Conservation (phyloP, 2,888 invertebrate genomes). For the Micropterix aruncella region DNA sequence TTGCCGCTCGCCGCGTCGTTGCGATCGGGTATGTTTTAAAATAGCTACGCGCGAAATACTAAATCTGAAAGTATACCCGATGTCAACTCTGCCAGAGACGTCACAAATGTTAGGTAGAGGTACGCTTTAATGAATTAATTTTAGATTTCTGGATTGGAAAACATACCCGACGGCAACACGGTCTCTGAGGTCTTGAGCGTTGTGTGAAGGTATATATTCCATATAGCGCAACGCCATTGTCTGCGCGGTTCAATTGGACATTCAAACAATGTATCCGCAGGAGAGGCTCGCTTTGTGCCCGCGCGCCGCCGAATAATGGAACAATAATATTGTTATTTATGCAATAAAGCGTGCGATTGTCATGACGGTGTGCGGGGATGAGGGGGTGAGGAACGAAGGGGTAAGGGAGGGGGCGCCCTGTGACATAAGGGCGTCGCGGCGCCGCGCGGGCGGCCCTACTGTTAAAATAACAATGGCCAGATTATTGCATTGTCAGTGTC, state of each 20-base stretch:
- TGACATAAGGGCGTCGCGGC: not conserved
- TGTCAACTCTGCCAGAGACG: no score
- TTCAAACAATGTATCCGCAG: not conserved
- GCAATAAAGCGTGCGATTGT: slow-evolving; percentile 41
- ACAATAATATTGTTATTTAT: slow-evolving; percentile 39
- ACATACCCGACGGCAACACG: no score
- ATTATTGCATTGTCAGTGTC: slow-evolving; percentile 41
- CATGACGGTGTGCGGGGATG: slow-evolving; percentile 20
- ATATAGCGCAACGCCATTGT: not conserved
- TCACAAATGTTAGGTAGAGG: no score
- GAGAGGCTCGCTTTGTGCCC: not conserved
- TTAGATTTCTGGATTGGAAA: no score
- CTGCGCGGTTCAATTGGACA: not conserved
- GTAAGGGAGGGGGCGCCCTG: not conserved
- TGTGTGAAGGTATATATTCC: no score
- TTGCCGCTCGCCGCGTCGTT: no score
- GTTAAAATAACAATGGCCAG: slow-evolving; percentile 29
- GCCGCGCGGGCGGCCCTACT: not conserved
- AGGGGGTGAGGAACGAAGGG: no score
- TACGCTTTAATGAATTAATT: no score
- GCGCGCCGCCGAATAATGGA: not conserved
- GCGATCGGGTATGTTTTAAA: no score
- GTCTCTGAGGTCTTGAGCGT: no score
- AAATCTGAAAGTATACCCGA: no score
- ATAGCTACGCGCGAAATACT: no score